A percentile compares a stretch with the other conserved stretches of the same genome.
These are phyloP conservation scores for Prenolepis imparis DNA, from an alignment of 2,888 invertebrate genomes.

Conservation along the genomic window DNA sequence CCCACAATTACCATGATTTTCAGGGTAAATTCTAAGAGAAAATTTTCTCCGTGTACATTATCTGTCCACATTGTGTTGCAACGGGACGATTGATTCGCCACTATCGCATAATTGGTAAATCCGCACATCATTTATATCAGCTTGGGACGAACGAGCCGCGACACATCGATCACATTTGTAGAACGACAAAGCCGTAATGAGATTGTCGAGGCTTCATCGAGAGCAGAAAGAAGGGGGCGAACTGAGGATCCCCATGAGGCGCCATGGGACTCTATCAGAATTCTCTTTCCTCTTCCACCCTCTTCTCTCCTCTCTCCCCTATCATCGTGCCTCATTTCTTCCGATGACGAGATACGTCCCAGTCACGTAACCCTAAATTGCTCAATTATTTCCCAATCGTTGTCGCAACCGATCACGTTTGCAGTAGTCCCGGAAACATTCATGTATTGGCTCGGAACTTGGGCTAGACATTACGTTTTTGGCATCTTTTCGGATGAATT, in stretches of 20 bases:
- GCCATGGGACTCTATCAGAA: conserved; percentile 61
- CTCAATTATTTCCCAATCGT: conserved; percentile 81
- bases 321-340: conserved; percentile 50
- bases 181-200: conserved; percentile 72
- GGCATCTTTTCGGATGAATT: conserved; percentile 8
- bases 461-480: conserved; percentile 33
- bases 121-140: conserved; percentile 31
- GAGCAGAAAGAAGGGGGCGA: conserved; percentile 37
- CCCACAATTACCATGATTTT: no score
- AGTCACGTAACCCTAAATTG: conserved; percentile 82
- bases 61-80: not conserved
- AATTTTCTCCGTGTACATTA: no score
- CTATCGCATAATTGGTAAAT: conserved; percentile 42
- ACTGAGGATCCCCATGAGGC: conserved; percentile 68
- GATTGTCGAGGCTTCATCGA: conserved; percentile 66
- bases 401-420: conserved; percentile 70
- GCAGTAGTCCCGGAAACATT: conserved; percentile 63
- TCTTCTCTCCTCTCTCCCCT: not conserved
- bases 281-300: not conserved
- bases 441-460: conserved; percentile 18
- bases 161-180: conserved; percentile 76
- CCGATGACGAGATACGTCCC: conserved; percentile 70
- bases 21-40: no score
- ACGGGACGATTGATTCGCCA: conserved; percentile 21
- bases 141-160: conserved; percentile 19